phyloP scores from a whole-genome alignment of 2,797 vertebrate genomes.

The Allobates femoralis region DNA sequence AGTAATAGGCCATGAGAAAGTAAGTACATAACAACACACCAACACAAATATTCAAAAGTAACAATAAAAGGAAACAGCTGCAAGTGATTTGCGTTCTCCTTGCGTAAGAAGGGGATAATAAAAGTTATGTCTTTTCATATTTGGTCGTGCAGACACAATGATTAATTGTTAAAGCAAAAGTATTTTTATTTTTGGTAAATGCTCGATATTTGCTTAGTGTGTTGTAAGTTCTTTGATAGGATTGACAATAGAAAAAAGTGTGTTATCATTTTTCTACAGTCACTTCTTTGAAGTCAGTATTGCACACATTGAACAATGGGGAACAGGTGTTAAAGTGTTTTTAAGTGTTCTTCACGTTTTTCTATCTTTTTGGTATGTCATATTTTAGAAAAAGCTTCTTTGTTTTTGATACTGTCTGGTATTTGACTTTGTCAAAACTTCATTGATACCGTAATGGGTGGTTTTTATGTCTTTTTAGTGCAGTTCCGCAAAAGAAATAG shows the following conservation, averaged over 20 bases:
- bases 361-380: too few species aligned
- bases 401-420: too few species aligned
- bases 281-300: too few species aligned
- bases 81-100: conserved; percentile 16
- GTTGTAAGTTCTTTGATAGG: too few species aligned
- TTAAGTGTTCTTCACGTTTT: too few species aligned
- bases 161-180: conserved; percentile 28
- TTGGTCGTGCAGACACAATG: neutral
- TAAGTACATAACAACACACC: conserved; percentile 14
- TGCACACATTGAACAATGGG: too few species aligned
- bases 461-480: too few species aligned
- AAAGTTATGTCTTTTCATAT: conserved; percentile 20
- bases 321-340: too few species aligned
- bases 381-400: too few species aligned
- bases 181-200: neutral
- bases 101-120: neutral
- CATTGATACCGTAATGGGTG: too few species aligned
- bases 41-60: conserved; percentile 12
- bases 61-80: conserved; percentile 44
- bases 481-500: too few species aligned
- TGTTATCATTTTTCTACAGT: neutral
- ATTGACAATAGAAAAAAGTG: neutral
- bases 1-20: neutral
- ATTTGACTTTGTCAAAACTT: too few species aligned
- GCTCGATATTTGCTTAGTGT: neutral